These are phyloP conservation scores for Cygnus olor DNA, from an alignment of 2,797 vertebrate species.

Conservation along the genomic window DNA sequence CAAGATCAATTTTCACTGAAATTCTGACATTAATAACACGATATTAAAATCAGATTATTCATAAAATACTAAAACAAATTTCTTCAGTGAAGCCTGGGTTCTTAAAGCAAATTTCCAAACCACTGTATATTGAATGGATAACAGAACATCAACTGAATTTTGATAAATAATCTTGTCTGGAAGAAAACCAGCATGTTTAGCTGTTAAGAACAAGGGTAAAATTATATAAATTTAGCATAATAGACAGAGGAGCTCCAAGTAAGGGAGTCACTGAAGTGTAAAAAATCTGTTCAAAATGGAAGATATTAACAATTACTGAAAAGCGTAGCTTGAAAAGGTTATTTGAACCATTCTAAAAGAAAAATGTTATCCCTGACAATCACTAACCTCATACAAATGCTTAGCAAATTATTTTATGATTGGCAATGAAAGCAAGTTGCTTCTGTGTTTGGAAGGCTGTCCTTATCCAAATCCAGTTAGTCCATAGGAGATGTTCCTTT, in stretches of 20 bases:
- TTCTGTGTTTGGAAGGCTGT: not conserved
- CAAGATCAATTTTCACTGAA: not conserved
- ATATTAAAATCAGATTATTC: conserved; percentile 3
- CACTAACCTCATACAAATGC: not conserved
- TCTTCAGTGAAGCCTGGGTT: not conserved
- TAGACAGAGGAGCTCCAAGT: not conserved
- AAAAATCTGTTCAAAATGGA: not conserved
- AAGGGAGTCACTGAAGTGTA: not conserved
- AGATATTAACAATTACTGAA: not conserved
- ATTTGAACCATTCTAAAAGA: not conserved
- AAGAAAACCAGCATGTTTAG: not conserved
- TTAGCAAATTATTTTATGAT: not conserved
- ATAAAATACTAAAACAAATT: not conserved
- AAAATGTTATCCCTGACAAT: not conserved
- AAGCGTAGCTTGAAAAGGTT: not conserved
- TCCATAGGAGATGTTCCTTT: not conserved
- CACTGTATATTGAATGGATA: not conserved
- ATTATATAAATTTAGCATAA: not conserved
- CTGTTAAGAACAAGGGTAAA: not conserved
- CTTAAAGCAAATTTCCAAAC: not conserved
- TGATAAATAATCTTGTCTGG: not conserved
- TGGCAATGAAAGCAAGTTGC: not conserved
- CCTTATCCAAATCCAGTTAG: not conserved
- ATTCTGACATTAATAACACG: not conserved
- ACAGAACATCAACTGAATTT: not conserved